These are phyloP conservation scores for Cremastobaeus sp. DNA, from an alignment of 2,888 invertebrate genomes.

Conservation along the genomic window DNA sequence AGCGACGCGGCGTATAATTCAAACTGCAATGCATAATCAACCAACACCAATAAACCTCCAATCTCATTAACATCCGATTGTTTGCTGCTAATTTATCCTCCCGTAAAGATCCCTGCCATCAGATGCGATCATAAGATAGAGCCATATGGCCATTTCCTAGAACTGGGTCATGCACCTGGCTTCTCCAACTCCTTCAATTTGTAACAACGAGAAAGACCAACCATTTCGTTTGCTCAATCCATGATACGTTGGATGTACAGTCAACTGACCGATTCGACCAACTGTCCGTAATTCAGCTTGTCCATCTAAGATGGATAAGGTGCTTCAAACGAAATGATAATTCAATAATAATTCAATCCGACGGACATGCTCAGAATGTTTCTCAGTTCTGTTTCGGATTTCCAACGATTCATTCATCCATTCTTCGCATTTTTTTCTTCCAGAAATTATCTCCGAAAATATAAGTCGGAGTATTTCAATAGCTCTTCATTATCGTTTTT, in stretches of 20 bases:
- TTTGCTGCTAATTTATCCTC: conserved; percentile 27
- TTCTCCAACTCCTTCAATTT: neutral
- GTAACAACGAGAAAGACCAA: conserved; percentile 7
- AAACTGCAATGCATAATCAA: conserved; percentile 10
- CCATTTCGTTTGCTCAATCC: neutral
- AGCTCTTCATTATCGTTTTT: no score
- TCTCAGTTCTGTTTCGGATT: no score
- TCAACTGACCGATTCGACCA: no score
- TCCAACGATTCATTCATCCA: no score
- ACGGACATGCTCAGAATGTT: no score
- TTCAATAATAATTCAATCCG: no score
- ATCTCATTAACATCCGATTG: conserved; percentile 30
- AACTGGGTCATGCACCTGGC: conserved; percentile 40
- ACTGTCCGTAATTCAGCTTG: no score
- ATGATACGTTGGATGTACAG: neutral
- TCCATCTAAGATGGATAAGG: no score
- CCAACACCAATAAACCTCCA: conserved; percentile 13
- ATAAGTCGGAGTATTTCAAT: no score
- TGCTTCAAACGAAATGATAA: no score
- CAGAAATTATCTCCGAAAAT: no score
- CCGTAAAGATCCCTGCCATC: conserved; percentile 23
- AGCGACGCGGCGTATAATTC: neutral
- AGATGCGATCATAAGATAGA: conserved; percentile 32
- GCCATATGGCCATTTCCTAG: conserved; percentile 11
- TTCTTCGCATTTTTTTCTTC: no score